These are phyloP conservation scores for Epsilonema sp. DNA, from an alignment of 2,888 invertebrate species.

Conservation along the genomic window DNA sequence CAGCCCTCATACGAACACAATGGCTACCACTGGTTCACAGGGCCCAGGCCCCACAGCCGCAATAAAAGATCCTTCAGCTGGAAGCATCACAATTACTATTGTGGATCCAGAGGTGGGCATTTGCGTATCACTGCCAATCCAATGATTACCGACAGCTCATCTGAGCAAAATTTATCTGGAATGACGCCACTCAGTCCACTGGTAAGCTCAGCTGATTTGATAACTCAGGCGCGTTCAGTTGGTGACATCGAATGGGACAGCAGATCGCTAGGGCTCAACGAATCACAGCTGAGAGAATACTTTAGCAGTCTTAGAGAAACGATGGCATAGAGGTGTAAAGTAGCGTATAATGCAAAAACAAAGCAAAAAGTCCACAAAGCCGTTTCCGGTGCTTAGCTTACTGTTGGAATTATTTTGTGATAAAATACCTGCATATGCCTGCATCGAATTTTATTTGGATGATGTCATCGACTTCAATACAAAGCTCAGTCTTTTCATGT, in stretches of 20 bases:
- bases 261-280: conserved; percentile 7
- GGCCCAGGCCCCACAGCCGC: background rate
- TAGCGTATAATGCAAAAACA: background rate
- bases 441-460: no score
- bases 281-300: conserved; percentile 7
- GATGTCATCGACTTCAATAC: no score
- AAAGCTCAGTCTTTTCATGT: no score
- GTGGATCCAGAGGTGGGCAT: no score
- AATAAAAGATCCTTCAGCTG: background rate
- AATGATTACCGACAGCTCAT: conserved; percentile 4
- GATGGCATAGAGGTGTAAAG: conserved; percentile 1
- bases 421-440: no score
- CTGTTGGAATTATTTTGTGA: no score
- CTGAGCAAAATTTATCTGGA: conserved; percentile 6
- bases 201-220: background rate
- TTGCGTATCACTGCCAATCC: conserved; percentile 2
- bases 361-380: no score
- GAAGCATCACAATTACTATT: background rate
- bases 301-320: conserved; percentile 7
- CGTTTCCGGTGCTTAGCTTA: no score
- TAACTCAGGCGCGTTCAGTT: background rate
- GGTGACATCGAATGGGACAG: conserved; percentile 8
- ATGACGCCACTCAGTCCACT: background rate
- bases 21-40: background rate
- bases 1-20: background rate